Base-by-base conservation (phyloP, 1,140 invertebrate species). In the Drosophila nebulosa region DNA sequence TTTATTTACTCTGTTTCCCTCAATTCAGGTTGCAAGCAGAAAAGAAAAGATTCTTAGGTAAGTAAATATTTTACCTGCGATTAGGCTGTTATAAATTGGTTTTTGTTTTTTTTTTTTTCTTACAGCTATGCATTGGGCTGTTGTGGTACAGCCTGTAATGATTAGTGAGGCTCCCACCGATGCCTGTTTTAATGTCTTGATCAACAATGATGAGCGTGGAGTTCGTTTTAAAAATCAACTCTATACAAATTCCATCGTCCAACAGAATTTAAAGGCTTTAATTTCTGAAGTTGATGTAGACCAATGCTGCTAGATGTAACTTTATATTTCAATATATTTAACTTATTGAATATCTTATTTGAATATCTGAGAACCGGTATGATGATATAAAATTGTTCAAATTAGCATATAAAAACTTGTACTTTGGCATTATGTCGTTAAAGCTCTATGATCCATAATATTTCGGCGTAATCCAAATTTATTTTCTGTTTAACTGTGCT, bases 91-190 rank as follows among this genome's bases (percentile, higher is more conserved):
- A n/a, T 50, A 42, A 12, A 0, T 7, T 21, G 12, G 52, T 30
- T 22, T 4, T 9, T 9, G 53, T n/a, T n/a, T n/a, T n/a, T n/a
- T n/a, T n/a, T n/a, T 39, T 62, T 4, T 16, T 10, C 27, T 55
- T 42, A 18, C 9, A 91, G 91, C 89, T 12, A 50, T 91, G 61
- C 76, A 86, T 50, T 81, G 39, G 88, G 14, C 85, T 0, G 78
- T 83, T 50, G 74, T 91, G n/a, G 70, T 90, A 2, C 88, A 91
- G 24, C 88, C 90, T 1, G 77, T 91, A 2, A 80, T 84, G 79
- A 74, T 88, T 24, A 90, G 62, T 42, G 74, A 91, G 21, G 73
- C 90, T 39, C 36, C 84, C n/a, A 80, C 74, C 2, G 89, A 91
- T 68, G 90, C 90, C 10, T 79, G 85, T 42, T 89, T 91, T 14